Base-by-base conservation (phyloP, 2,888 invertebrate species). In the Apamea monoglypha region DNA sequence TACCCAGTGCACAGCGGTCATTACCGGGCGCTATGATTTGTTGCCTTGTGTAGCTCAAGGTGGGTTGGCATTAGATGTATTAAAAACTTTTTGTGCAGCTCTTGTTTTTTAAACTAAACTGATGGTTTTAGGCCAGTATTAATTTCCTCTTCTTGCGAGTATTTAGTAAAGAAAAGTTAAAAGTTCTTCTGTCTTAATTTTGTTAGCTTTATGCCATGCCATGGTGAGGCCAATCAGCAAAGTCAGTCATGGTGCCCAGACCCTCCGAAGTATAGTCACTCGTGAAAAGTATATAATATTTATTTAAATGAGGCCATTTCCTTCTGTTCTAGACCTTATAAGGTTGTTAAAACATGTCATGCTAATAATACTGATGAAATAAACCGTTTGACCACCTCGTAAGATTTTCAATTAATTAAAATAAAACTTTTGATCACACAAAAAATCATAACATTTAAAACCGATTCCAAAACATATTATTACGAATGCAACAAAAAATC, bases 1-100 rank as follows among this genome's bases (percentile, higher is more conserved):
- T 90, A 90, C 90, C 89, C 87, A 73, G 87, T 82, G 82, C 87
- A 89, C 81, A 80, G 83, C 78, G 82, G 86, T 91, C 87, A 91
- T 91, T 90, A 90, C 87, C 47, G 83, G 32, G 74, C 79, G 32
- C 84, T 87, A 84, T 89, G 89, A 89, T 89, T 89, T 90, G 90
- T 90, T 72, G 69, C 82, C 82, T 84, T 87, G 64, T 82, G 80
- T 72, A 71, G 59, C 78, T 80, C 74, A 74, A 88, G 78, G 88
- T 89, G 90, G 90, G 87, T 47, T 75, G 84, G 80, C 64, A 81
- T 83, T 80, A 89, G 77, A 76, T 44, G 71, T 79, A 87, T 87
- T 86, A 81, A 78, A 78, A 71, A 44, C 40, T 81, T 83, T 82
- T 72, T 74, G 14, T 74, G 16, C 44, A 36, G 50, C 69, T 77